Evolutionary conservation across 92 coral and sea anemone species (phyloP).

Genomic region (Zoanthus sociatus): DNA sequence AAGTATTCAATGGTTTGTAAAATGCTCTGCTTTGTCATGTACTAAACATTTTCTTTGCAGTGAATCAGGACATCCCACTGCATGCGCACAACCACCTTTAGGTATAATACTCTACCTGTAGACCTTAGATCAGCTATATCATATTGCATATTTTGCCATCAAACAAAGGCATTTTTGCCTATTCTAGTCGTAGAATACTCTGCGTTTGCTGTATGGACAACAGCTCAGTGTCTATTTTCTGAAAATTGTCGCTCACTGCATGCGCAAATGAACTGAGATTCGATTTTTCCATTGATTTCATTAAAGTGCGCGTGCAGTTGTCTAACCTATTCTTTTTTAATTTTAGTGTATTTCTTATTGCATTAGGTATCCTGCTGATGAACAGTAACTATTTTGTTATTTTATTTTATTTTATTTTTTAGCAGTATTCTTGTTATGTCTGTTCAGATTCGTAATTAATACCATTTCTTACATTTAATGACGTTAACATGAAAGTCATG

Average conservation of each 20-base stretch:
- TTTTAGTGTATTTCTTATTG: slow-evolving; percentile 11
- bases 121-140: slow-evolving; percentile 24
- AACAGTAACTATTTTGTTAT: no score
- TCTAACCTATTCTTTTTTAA: slow-evolving; percentile 8
- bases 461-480: no score
- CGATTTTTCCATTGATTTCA: slow-evolving; percentile 15
- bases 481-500: no score
- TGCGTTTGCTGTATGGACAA: slow-evolving; percentile 5
- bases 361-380: no score
- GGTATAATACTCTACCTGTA: slow-evolving; percentile 21
- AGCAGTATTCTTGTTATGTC: no score
- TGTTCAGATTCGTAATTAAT: no score
- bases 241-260: slow-evolving; percentile 16
- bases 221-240: neutral
- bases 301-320: neutral
- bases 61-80: slow-evolving; percentile 20
- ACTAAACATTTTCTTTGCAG: slow-evolving; percentile 14
- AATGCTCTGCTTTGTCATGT: slow-evolving; percentile 5
- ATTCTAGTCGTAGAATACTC: slow-evolving; percentile 47
- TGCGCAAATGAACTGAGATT: neutral
- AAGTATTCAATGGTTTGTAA: neutral
- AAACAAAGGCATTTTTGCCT: slow-evolving; percentile 62
- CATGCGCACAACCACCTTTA: slow-evolving; percentile 26
- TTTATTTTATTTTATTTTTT: neutral
- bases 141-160: slow-evolving; percentile 64